Evolutionary conservation across 2,113 vertebrate species (phyloP).

Genomic region (Morone saxatilis): DNA sequence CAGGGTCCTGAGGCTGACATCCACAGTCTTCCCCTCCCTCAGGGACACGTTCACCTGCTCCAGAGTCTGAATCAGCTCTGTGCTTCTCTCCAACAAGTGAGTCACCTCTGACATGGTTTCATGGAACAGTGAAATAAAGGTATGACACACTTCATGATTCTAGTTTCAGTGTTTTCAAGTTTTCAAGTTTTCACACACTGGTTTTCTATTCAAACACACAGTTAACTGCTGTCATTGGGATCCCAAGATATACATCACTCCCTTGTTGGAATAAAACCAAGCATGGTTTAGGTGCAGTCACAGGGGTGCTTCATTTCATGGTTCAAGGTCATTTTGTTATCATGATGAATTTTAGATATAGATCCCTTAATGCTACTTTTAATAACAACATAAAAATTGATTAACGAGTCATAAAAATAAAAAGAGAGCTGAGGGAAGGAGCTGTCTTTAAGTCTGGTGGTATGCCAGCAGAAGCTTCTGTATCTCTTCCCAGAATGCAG

Average conservation of each 20-base stretch:
- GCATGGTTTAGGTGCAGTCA: not conserved
- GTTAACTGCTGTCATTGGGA: not conserved
- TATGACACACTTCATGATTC: not conserved
- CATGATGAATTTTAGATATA: too few species aligned
- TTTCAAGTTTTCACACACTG: too few species aligned
- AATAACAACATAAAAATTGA: too few species aligned
- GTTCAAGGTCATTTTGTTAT: too few species aligned
- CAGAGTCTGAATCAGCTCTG: conserved; percentile 91
- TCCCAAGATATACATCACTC: not conserved
- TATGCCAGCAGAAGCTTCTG: too few species aligned
- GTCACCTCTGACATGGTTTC: conserved; percentile 82
- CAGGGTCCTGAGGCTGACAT: conserved; percentile 84
- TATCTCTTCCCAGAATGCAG: too few species aligned
- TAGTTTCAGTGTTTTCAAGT: not conserved
- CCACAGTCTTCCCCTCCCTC: conserved; percentile 86
- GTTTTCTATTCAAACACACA: not conserved
- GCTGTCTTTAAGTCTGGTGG: too few species aligned
- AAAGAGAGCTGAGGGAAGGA: too few species aligned
- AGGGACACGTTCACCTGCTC: conserved; percentile 89
- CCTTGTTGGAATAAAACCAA: not conserved
- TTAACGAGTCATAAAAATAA: too few species aligned
- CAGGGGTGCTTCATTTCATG: not conserved
- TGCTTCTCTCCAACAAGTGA: conserved; percentile 88
- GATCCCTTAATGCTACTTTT: too few species aligned
- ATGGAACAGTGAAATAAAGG: not conserved